These are phyloP conservation scores for Hydropsyche betteni DNA, from an alignment of 2,888 invertebrate species.

Conservation along the genomic window DNA sequence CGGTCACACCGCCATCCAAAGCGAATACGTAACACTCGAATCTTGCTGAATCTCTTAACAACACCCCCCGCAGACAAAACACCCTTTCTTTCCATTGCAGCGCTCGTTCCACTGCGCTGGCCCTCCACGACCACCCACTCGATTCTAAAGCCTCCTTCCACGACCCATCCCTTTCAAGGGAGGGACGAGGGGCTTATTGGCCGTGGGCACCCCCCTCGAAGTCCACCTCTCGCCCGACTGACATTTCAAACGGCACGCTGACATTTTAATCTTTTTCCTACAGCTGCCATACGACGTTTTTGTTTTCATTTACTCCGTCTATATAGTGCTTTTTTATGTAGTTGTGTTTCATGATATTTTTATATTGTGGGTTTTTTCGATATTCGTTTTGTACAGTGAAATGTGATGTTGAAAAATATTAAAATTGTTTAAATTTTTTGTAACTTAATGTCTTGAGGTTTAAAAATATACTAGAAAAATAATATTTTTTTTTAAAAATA, in stretches of 20 bases:
- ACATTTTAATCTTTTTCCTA: conserved; percentile 53
- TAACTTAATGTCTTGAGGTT: no score
- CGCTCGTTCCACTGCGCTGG: neutral
- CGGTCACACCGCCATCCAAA: neutral
- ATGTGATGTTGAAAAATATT: neutral
- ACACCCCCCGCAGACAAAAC: conserved; percentile 45
- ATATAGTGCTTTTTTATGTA: neutral
- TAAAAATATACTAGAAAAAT: no score
- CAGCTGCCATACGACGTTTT: conserved; percentile 47
- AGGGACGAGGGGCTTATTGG: conserved; percentile 40
- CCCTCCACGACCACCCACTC: neutral
- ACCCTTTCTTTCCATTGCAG: conserved; percentile 36
- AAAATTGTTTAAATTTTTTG: no score
- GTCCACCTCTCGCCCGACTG: conserved; percentile 38
- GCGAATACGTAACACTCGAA: conserved; percentile 45
- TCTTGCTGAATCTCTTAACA: conserved; percentile 46
- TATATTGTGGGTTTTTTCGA: neutral
- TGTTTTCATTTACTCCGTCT: conserved; percentile 46
- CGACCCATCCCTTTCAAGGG: conserved; percentile 19
- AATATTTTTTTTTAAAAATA: no score
- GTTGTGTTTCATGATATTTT: neutral
- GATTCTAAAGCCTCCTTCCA: conserved; percentile 34
- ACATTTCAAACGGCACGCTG: conserved; percentile 52
- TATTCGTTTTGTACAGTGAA: neutral
- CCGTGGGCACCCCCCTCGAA: conserved; percentile 21